A percentile compares a stretch with the other conserved stretches of the same genome.
phyloP scores from a whole-genome alignment of 2,113 vertebrate species.

The Sorex araneus region DNA sequence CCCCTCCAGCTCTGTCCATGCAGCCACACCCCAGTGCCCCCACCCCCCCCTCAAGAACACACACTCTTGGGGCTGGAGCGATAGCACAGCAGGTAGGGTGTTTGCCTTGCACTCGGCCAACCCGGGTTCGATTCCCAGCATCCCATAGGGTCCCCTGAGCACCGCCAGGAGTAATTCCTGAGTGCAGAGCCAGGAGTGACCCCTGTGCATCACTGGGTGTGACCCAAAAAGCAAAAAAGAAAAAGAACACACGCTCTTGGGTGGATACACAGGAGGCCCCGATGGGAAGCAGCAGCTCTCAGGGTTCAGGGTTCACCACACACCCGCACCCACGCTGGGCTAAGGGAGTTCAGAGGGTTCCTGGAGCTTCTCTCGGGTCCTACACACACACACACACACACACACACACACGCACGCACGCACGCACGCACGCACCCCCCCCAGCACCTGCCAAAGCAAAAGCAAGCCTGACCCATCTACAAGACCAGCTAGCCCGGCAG shows the following conservation, averaged over 20 bases:
- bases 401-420: neutral
- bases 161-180: too few species aligned
- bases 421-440: neutral
- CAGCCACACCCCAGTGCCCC: neutral
- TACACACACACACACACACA: neutral
- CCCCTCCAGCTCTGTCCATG: neutral
- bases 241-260: neutral
- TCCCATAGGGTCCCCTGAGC: too few species aligned
- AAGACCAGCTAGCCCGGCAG: neutral
- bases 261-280: neutral
- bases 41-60: neutral
- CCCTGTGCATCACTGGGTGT: too few species aligned
- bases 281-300: neutral
- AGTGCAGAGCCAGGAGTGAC: too few species aligned
- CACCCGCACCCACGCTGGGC: neutral
- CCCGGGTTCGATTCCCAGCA: too few species aligned
- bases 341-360: neutral
- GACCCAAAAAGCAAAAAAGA: too few species aligned
- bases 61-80: neutral
- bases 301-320: neutral
- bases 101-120: too few species aligned
- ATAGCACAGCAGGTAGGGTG: too few species aligned
- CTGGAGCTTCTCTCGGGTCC: rapidly evolving
- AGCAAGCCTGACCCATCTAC: neutral
- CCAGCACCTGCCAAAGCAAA: neutral